A percentile compares a stretch with the other conserved stretches of the same genome.
Conservation (phyloP, 2,113 vertebrate genomes). For the Burhinus bistriatus region DNA sequence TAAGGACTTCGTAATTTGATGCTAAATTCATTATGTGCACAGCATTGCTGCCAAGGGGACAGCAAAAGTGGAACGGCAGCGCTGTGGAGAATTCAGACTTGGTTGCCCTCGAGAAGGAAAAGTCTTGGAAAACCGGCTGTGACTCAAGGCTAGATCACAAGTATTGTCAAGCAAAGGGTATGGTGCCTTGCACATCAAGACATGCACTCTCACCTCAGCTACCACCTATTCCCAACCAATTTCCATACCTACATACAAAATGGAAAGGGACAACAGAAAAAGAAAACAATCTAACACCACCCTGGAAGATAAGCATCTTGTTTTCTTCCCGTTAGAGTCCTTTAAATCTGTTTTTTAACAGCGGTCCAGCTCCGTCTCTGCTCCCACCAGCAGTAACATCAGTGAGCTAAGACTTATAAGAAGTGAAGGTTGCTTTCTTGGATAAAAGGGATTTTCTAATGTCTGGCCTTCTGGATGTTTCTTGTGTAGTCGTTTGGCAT, state of each 20-base stretch:
- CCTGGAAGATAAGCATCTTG: neutral
- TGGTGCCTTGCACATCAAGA: neutral
- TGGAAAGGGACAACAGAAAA: neutral
- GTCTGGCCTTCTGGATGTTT: neutral
- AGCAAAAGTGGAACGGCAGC: rapidly evolving
- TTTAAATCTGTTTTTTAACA: neutral
- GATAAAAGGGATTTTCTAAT: slow-evolving; percentile 31
- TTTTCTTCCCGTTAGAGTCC: neutral
- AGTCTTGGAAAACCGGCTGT: neutral
- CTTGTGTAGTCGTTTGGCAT: neutral
- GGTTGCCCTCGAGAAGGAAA: neutral
- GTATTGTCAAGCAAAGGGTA: neutral
- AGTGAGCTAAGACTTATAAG: neutral
- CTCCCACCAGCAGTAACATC: neutral
- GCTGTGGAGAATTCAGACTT: neutral
- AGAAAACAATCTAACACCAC: neutral
- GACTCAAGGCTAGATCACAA: neutral
- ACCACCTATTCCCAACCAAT: neutral
- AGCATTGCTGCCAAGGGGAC: neutral
- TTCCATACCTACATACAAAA: neutral
- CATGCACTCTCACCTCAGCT: neutral
- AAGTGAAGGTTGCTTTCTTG: neutral
- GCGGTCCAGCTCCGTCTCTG: neutral
- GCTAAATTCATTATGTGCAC: neutral
- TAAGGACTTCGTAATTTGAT: neutral